phyloP scores from a whole-genome alignment of 92 coral and sea anemone species.

The Porites lobata region DNA sequence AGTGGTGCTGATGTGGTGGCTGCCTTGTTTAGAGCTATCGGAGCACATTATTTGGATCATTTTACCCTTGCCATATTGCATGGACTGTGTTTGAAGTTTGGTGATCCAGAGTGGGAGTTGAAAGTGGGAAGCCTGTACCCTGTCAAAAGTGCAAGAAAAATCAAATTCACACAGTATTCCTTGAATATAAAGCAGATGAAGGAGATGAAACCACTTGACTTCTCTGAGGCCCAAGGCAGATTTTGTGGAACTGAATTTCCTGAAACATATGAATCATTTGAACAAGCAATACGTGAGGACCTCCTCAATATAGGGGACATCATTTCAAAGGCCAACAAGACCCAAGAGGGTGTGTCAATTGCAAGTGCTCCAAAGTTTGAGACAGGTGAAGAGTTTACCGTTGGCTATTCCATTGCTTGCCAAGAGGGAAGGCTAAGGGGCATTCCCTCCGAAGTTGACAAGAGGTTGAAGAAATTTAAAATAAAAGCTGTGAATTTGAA shows the following conservation, averaged over 20 bases:
- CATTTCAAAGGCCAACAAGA: background rate
- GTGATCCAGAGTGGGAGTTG: constrained; percentile 20
- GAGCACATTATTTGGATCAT: constrained; percentile 52
- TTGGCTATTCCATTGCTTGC: background rate
- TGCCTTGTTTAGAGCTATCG: constrained; percentile 42
- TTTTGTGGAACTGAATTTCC: constrained; percentile 17
- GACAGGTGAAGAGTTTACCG: background rate
- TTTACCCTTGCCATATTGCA: constrained; percentile 15
- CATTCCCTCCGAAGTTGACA: background rate
- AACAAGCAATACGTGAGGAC: background rate
- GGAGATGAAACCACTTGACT: background rate
- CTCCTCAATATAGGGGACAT: background rate
- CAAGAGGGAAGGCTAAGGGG: background rate
- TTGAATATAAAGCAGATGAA: too few species aligned
- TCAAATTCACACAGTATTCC: background rate
- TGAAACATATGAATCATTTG: background rate
- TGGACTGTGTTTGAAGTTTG: constrained; percentile 12
- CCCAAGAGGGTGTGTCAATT: background rate
- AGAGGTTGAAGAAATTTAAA: background rate
- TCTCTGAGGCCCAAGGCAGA: constrained; percentile 3
- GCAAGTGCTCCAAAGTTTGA: constrained; percentile 3
- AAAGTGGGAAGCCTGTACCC: constrained; percentile 49
- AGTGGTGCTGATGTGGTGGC: background rate
- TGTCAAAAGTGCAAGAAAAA: constrained; percentile 20
- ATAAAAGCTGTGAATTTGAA: constrained; percentile 10